phyloP scores from a whole-genome alignment of 2,797 vertebrate species.

The Chloroceryle amazona region DNA sequence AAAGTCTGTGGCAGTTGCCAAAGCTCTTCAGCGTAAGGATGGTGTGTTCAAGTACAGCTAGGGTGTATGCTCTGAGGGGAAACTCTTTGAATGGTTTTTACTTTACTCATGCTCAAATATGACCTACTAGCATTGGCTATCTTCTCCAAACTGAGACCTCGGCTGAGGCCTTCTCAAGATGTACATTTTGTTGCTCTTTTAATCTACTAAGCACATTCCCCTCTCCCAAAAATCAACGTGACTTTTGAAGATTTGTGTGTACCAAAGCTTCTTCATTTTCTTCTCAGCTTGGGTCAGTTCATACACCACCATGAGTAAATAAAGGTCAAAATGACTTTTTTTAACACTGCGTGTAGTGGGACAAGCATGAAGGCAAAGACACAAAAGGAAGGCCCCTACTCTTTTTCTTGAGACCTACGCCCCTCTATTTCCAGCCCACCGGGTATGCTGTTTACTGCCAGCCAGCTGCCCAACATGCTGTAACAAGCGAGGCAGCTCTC shows the following conservation, averaged over 20 bases:
- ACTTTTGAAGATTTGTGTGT: not conserved
- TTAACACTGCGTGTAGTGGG: not conserved
- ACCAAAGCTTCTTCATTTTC: not conserved
- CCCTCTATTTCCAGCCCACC: not conserved
- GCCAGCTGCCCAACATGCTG: rapidly evolving
- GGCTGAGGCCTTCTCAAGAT: not conserved
- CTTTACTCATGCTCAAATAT: not conserved
- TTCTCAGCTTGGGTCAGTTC: rapidly evolving
- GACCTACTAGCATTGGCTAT: not conserved
- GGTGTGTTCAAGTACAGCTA: not conserved
- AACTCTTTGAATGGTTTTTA: not conserved
- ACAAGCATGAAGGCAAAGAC: not conserved
- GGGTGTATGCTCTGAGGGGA: rapidly evolving
- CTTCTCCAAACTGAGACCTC: not conserved
- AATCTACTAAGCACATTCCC: not conserved
- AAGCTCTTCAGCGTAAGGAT: not conserved
- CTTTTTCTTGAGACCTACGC: not conserved
- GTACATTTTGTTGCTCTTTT: not conserved
- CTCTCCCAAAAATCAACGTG: rapidly evolving
- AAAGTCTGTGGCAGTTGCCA: not conserved
- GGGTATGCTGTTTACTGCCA: rapidly evolving
- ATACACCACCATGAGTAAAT: rapidly evolving
- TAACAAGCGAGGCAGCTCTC: rapidly evolving
- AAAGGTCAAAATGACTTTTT: not conserved
- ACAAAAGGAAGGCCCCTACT: not conserved